Percentiles rank a stretch among this genome's conserved stretches.
phyloP scores from a whole-genome alignment of 2,797 vertebrate species.

The Triplophysa bombifrons region DNA sequence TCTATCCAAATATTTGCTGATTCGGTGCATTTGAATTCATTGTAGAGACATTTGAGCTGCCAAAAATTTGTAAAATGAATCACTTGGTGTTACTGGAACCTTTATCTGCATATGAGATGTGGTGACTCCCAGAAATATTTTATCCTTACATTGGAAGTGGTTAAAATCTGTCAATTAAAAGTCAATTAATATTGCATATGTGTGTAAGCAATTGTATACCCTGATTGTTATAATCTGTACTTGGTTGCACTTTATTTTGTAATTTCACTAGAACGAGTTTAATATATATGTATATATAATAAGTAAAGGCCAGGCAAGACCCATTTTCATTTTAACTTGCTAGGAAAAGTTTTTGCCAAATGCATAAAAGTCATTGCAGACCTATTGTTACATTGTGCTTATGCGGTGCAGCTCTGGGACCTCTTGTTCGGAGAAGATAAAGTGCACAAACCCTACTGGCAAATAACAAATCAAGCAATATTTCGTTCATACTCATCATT shows the following conservation, averaged over 20 bases:
- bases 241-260: too few relatives aligned
- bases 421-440: constrained; percentile 27
- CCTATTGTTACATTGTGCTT: constrained; percentile 18
- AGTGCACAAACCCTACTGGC: constrained; percentile 26
- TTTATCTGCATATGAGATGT: neutral
- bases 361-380: neutral
- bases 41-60: neutral
- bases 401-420: constrained; percentile 36
- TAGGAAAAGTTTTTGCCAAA: too few relatives aligned
- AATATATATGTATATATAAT: neutral
- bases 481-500: constrained; percentile 30
- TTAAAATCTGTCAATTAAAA: neutral
- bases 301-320: neutral
- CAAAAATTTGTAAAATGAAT: neutral
- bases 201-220: too few relatives aligned
- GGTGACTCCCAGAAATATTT: neutral
- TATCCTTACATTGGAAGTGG: neutral
- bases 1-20: neutral
- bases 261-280: too few relatives aligned
- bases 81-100: neutral
- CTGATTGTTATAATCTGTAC: too few relatives aligned
- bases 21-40: neutral
- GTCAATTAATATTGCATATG: neutral
- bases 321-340: neutral
- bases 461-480: constrained; percentile 13